Conservation (phyloP, 2,797 vertebrate genomes). For the Dromococcyx pavoninus region DNA sequence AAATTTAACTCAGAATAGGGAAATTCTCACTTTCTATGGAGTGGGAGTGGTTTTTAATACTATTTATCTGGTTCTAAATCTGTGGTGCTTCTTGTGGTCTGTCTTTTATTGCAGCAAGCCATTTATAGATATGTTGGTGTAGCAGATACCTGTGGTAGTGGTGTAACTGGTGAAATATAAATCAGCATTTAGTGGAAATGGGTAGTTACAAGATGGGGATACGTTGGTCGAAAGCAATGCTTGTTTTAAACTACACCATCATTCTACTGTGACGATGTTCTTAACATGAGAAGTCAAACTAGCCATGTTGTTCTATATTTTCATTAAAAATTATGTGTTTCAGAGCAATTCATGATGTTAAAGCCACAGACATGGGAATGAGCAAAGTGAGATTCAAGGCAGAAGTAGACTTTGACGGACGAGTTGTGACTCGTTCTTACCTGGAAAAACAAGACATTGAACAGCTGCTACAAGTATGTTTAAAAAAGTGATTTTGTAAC, state of each 20-base stretch:
- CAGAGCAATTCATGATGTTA: conserved; percentile 98
- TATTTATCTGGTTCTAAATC: neutral
- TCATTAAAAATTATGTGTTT: conserved; percentile 33
- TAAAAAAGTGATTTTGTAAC: neutral
- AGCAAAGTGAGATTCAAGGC: conserved; percentile 98
- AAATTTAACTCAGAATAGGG: neutral
- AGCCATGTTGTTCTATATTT: neutral
- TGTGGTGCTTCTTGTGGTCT: neutral
- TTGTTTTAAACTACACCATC: neutral
- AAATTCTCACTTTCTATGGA: neutral
- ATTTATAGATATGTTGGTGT: neutral
- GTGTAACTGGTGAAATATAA: neutral
- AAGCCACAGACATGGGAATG: conserved; percentile 96
- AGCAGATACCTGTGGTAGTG: neutral
- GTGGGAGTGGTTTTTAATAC: neutral
- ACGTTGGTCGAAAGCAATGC: neutral
- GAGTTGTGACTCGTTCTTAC: conserved; percentile 96
- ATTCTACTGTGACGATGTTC: neutral
- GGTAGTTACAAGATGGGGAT: neutral
- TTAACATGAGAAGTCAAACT: neutral
- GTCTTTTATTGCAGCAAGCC: neutral
- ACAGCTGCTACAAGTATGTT: conserved; percentile 89
- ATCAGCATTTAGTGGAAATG: neutral
- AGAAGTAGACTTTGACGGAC: conserved; percentile 97
- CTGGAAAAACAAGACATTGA: conserved; percentile 99